A percentile compares a stretch with the other conserved stretches of the same genome.
These are phyloP conservation scores for Drosophila bipectinata DNA, from an alignment of 1,140 invertebrate species.

Conservation along the genomic window DNA sequence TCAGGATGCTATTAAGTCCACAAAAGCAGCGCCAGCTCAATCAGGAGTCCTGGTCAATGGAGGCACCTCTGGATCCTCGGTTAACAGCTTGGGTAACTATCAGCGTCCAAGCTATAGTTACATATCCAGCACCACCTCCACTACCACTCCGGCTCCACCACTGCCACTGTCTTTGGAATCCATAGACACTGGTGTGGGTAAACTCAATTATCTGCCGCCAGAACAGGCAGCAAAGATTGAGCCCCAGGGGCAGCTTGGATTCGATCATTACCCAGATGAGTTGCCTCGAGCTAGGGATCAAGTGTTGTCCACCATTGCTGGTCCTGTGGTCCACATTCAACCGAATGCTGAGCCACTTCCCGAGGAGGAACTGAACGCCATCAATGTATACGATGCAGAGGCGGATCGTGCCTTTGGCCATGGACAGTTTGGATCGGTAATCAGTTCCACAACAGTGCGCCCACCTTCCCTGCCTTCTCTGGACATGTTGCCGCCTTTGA, in stretches of 20 bases:
- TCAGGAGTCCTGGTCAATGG: slow-evolving; percentile 87
- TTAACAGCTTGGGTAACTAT: slow-evolving; percentile 35
- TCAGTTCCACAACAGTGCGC: slow-evolving; percentile 69
- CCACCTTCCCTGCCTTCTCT: slow-evolving; percentile 68
- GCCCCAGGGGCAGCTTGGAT: slow-evolving; percentile 68
- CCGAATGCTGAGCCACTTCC: slow-evolving; percentile 52
- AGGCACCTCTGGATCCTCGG: slow-evolving; percentile 59
- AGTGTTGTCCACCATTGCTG: slow-evolving; percentile 21
- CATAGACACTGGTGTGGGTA: slow-evolving; percentile 69
- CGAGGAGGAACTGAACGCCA: slow-evolving; percentile 61
- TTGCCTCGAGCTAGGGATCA: slow-evolving; percentile 58
- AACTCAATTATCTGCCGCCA: slow-evolving; percentile 80
- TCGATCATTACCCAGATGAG: slow-evolving; percentile 81
- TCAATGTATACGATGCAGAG: slow-evolving; percentile 75
- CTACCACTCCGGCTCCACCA: slow-evolving; percentile 57
- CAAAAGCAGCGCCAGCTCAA: slow-evolving; percentile 88
- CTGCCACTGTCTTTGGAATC: slow-evolving; percentile 45
- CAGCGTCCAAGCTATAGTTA: slow-evolving; percentile 45
- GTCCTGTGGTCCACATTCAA: slow-evolving; percentile 54
- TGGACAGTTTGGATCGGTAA: slow-evolving; percentile 57
- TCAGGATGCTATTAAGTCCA: slow-evolving; percentile 88
- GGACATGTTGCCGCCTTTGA: slow-evolving; percentile 69
- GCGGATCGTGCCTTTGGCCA: slow-evolving; percentile 61
- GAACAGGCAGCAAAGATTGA: slow-evolving; percentile 77
- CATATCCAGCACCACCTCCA: slow-evolving; percentile 54